Evolutionary conservation across 2,113 vertebrate species (phyloP).

Genomic region (Cyprinodon tularosa): DNA sequence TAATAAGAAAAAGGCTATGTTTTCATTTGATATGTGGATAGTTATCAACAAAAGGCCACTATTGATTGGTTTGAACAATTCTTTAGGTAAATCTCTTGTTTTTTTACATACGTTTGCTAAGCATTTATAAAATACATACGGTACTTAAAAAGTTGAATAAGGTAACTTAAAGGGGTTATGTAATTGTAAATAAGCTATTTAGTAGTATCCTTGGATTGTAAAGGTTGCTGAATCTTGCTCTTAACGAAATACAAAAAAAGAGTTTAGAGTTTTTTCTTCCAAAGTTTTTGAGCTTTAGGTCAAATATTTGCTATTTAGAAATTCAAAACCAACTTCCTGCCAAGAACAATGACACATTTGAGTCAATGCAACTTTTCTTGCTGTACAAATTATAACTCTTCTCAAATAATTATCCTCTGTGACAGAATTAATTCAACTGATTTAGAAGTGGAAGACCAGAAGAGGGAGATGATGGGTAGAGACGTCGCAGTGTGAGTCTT

Average conservation of each 20-base stretch:
- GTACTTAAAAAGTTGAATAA: neutral
- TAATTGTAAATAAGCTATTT: neutral
- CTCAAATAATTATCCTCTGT: neutral
- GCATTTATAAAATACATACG: neutral
- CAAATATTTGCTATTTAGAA: neutral
- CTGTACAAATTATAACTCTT: neutral
- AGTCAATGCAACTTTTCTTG: slow-evolving; percentile 10
- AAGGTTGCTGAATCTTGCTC: neutral
- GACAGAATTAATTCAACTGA: neutral
- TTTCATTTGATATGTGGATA: too few relatives aligned
- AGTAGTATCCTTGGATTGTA: neutral
- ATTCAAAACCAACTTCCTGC: neutral
- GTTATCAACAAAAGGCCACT: too few relatives aligned
- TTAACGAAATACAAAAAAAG: neutral
- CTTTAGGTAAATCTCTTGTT: too few relatives aligned
- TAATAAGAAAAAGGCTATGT: too few relatives aligned
- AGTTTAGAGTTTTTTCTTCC: neutral
- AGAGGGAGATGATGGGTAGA: slow-evolving; percentile 32
- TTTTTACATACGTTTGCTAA: too few relatives aligned
- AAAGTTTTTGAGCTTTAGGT: neutral
- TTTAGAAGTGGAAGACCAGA: slow-evolving; percentile 11
- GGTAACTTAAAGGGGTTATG: neutral
- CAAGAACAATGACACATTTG: neutral
- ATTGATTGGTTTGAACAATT: too few relatives aligned
- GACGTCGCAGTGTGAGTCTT: slow-evolving; percentile 46